These are phyloP conservation scores for Papilio polyxenes DNA, from an alignment of 1,140 invertebrate genomes.

Conservation along the genomic window DNA sequence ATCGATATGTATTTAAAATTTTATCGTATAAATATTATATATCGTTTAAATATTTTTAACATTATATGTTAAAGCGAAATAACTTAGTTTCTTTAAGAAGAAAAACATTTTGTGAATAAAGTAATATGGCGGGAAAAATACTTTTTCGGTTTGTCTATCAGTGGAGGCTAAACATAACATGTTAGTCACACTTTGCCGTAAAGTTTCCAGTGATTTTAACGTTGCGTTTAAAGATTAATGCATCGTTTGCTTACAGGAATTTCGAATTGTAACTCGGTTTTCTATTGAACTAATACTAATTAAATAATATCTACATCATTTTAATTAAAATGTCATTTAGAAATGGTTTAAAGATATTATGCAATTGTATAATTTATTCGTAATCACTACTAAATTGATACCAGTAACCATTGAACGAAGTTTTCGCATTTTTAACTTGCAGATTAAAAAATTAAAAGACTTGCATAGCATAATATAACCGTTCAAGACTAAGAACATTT, in stretches of 20 bases:
- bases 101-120: too few species aligned
- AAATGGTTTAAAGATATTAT: background rate
- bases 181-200: background rate
- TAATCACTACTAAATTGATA: conserved; percentile 6
- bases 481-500: background rate
- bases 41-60: too few species aligned
- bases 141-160: too few species aligned
- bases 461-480: background rate
- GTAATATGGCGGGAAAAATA: too few species aligned
- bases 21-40: too few species aligned
- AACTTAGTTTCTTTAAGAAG: too few species aligned
- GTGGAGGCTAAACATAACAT: too few species aligned
- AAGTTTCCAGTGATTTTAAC: background rate
- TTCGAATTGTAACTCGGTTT: background rate
- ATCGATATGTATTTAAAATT: too few species aligned
- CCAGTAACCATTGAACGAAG: background rate
- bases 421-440: background rate
- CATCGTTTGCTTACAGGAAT: background rate
- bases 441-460: background rate
- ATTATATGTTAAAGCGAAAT: too few species aligned
- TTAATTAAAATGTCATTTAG: background rate
- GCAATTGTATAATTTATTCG: background rate
- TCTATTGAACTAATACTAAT: background rate
- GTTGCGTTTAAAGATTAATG: too few species aligned
- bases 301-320: background rate